Evolutionary conservation across 2,797 vertebrate species (phyloP).

Genomic region (Tarsius wallacei): DNA sequence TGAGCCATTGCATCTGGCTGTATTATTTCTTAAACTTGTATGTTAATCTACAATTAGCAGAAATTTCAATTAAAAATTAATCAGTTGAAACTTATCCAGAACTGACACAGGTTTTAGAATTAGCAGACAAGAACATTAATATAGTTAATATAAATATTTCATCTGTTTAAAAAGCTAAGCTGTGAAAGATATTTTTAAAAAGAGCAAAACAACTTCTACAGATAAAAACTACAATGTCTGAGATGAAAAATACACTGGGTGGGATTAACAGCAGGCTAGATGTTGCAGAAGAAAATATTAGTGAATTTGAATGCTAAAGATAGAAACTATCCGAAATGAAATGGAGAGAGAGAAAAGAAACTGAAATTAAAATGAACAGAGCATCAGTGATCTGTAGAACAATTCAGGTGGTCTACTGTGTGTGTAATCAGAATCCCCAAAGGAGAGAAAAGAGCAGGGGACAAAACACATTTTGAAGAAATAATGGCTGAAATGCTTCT

Average conservation of each 20-base stretch:
- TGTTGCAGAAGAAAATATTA: conserved; percentile 10
- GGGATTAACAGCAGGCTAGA: background rate
- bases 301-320: background rate
- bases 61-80: conserved; percentile 37
- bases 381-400: background rate
- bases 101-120: background rate
- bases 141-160: background rate
- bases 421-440: too few relatives aligned
- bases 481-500: conserved; percentile 9
- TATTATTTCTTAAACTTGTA: conserved; percentile 28
- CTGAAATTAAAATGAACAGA: background rate
- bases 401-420: too few relatives aligned
- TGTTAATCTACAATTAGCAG: background rate
- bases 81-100: background rate
- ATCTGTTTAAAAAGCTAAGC: background rate
- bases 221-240: background rate
- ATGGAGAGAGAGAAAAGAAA: background rate
- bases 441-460: background rate
- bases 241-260: conserved; percentile 5
- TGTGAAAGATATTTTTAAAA: background rate
- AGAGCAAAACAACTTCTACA: background rate
- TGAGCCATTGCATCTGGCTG: too few relatives aligned
- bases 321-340: conserved; percentile 56
- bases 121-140: background rate
- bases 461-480: conserved; percentile 33